Evolutionary conservation across 2,113 vertebrate genomes (phyloP).

Genomic region (Brachyhypopomus gauderio): DNA sequence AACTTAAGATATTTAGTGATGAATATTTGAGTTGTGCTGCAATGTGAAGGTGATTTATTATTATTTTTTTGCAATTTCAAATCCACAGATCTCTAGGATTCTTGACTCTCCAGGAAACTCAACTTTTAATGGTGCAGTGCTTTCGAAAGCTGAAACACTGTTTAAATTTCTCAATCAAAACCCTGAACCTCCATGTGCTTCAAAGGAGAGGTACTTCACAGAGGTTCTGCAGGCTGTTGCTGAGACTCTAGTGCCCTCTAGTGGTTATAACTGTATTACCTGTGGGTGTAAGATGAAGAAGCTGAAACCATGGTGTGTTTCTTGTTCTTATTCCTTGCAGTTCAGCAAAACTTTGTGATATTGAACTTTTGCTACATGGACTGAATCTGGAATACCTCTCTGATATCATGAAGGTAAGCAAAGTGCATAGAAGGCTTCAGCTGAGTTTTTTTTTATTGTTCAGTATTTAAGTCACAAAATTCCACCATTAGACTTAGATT

Average conservation of each 20-base stretch:
- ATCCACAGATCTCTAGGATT: constrained; percentile 64
- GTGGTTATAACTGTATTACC: constrained; percentile 16
- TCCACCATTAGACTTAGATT: not conserved
- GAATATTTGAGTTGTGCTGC: not conserved
- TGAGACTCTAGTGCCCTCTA: constrained; percentile 32
- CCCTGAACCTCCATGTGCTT: constrained; percentile 59
- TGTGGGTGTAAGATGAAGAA: not conserved
- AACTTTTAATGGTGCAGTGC: constrained; percentile 53
- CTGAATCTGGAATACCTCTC: constrained; percentile 82
- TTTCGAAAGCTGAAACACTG: constrained; percentile 70
- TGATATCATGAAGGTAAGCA: constrained; percentile 71
- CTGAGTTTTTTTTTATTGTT: not conserved
- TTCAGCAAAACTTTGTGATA: constrained; percentile 76
- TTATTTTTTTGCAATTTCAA: not conserved
- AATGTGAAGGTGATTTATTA: not conserved
- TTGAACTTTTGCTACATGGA: constrained; percentile 87
- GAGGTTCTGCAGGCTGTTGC: not conserved
- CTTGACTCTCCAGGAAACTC: constrained; percentile 51
- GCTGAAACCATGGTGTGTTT: not conserved
- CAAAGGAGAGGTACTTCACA: constrained; percentile 72
- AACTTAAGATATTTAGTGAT: not conserved
- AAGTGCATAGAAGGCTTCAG: not conserved
- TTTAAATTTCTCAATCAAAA: constrained; percentile 70
- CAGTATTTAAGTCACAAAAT: not conserved
- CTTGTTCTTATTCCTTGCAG: constrained; percentile 63